Evolutionary conservation across 2,888 invertebrate species (phyloP).

Genomic region (Nasonovia ribisnigri): DNA sequence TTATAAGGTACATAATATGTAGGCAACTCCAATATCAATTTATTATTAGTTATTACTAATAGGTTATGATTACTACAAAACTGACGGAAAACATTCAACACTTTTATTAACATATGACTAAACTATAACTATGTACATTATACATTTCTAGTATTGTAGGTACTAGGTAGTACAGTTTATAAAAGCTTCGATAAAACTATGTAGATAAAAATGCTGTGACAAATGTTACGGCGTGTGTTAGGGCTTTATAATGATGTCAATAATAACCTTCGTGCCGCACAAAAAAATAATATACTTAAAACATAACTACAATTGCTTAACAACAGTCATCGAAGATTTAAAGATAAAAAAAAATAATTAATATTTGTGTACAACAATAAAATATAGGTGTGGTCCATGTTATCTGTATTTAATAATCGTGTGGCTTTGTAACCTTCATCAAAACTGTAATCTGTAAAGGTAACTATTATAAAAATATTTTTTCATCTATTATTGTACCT

Average conservation of each 20-base stretch:
- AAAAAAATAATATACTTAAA: not conserved
- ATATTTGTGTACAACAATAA: not conserved
- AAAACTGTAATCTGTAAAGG: no score
- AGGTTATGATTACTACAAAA: no score
- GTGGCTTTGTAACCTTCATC: not conserved
- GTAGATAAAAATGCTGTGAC: not conserved
- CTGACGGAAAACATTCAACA: not conserved
- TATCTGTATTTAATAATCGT: no score
- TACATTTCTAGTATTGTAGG: not conserved
- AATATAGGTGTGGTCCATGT: not conserved
- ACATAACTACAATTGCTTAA: not conserved
- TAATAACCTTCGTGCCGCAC: not conserved
- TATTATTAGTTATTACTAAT: no score
- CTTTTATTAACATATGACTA: not conserved
- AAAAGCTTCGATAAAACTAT: not conserved
- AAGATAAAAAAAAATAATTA: not conserved
- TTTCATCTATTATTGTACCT: not conserved
- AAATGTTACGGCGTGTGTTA: not conserved
- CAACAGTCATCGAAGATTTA: not conserved
- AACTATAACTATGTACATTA: not conserved
- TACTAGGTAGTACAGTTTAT: no score
- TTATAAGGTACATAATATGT: not conserved
- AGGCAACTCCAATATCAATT: not conserved
- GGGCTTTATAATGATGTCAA: not conserved
- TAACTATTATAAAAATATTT: not conserved